Percentiles rank a stretch among this genome's conserved stretches.
Evolutionary conservation across 2,113 vertebrate genomes (phyloP).

Genomic region (Tretioscincus oriximinensis): DNA sequence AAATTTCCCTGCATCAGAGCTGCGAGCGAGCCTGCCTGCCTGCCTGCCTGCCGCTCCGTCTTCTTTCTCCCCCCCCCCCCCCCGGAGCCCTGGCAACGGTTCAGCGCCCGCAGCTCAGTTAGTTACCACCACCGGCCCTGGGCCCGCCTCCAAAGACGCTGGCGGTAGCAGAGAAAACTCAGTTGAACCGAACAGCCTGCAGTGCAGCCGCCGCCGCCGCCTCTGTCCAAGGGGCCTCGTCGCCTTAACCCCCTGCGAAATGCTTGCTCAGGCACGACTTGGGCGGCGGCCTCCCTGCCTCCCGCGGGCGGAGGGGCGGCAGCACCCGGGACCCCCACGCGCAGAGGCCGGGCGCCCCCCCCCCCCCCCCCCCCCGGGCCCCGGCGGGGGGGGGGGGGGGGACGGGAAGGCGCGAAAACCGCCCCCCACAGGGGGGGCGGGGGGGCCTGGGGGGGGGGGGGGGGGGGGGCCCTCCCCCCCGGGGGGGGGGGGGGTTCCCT

Average conservation of each 20-base stretch:
- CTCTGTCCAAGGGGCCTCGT: not conserved
- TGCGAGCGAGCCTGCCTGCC: not conserved
- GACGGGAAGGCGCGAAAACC: not conserved
- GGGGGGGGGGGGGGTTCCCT: too few species aligned
- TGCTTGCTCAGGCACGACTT: not conserved
- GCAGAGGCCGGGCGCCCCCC: not conserved
- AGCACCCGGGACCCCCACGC: not conserved
- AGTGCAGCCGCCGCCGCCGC: not conserved
- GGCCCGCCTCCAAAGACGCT: not conserved
- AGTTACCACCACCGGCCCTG: not conserved
- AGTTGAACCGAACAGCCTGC: not conserved
- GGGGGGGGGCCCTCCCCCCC: rapidly evolving
- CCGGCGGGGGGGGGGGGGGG: rapidly evolving
- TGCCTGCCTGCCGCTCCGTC: not conserved
- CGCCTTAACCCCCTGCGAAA: not conserved
- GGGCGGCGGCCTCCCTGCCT: not conserved
- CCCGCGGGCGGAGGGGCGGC: not conserved
- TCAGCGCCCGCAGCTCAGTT: not conserved
- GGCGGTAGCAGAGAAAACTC: not conserved
- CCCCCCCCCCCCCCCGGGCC: not conserved
- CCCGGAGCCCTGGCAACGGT: not conserved
- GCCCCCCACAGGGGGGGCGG: too few species aligned
- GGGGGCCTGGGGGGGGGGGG: too few species aligned
- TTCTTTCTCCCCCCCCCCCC: not conserved
- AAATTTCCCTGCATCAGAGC: not conserved